Base-by-base conservation (phyloP, 2,888 invertebrate genomes). In the Lycocerus yunnanus region DNA sequence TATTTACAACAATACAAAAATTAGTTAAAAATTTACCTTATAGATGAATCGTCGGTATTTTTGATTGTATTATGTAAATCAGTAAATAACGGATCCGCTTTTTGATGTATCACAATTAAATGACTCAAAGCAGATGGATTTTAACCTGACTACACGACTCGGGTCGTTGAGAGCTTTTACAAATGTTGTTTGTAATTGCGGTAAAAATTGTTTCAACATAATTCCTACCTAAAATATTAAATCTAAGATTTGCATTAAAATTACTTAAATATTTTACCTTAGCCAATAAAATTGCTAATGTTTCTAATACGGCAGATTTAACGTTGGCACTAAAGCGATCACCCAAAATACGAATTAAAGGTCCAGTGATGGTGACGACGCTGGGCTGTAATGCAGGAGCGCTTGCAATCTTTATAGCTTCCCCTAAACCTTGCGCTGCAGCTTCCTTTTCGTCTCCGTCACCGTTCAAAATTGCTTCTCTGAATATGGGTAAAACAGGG, bases 171-270 rank as follows among this genome's bases (percentile, higher is more conserved):
- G 89, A 3, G 98, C 95, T 88, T 98, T 98, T 69, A 98, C 90
- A 89, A 99, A 99, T 15, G 99, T 99, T 1, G 98, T 98, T 89
- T 99, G 99, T 58, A 99, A 91, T 88, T 99, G 99, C 1, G 99
- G 99, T 83, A 99, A 90, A 89, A 99, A 99, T 86, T 99, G 98
- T 87, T 98, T 98, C 86, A 99, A 88, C 93, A 97, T 94, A 58
- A 94, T 92, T 63, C 97, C 97, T 77, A 98, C 97, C 95, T 95
- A 68, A 18, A 58, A 43, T 68, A 58, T 66, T 4, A 4, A 18
- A 72, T 13, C 6, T 72, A 14, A 15, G 27, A 9, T 14, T 21
- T 10, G 15, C n/a, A 67, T 15, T 18, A 13, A 20, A 15, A 3
- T 58, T 18, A 58, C 11, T 20, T 24, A n/a, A 20, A 27, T 43